phyloP scores from a whole-genome alignment of 2,797 vertebrate genomes.

The Aplochiton taeniatus region DNA sequence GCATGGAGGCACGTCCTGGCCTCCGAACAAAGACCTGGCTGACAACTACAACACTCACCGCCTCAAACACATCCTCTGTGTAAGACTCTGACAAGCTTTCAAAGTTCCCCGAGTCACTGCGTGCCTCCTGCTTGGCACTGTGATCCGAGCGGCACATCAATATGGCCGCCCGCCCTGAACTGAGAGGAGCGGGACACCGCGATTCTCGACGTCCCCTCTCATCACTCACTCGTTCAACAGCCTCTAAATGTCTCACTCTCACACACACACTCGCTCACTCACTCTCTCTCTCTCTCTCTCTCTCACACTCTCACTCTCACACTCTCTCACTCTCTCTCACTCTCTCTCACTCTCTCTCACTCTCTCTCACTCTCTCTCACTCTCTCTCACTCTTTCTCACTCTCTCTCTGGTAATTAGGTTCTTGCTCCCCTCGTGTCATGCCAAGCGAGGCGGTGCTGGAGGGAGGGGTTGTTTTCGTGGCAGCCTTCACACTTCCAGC shows the following conservation, averaged over 20 bases:
- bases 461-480: too few relatives aligned
- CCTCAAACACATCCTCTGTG: too few relatives aligned
- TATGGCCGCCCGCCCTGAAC: conserved; percentile 13
- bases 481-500: too few relatives aligned
- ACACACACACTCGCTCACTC: conserved; percentile 12
- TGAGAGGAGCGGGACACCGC: not conserved
- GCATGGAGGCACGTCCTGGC: too few relatives aligned
- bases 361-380: not conserved
- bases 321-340: not conserved
- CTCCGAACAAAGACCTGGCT: too few relatives aligned
- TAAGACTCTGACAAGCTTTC: too few relatives aligned
- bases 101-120: not conserved
- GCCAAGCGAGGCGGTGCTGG: too few relatives aligned
- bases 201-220: conserved; percentile 2
- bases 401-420: not conserved
- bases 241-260: conserved; percentile 34
- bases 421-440: not conserved
- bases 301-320: not conserved
- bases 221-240: conserved; percentile 45
- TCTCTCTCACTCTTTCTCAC: not conserved
- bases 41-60: too few relatives aligned
- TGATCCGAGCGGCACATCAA: conserved; percentile 14
- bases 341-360: not conserved
- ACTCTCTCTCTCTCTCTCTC: conserved; percentile 1
- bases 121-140: not conserved